Evolutionary conservation across 2,888 invertebrate genomes (phyloP).

Genomic region (Rosalia funebris): DNA sequence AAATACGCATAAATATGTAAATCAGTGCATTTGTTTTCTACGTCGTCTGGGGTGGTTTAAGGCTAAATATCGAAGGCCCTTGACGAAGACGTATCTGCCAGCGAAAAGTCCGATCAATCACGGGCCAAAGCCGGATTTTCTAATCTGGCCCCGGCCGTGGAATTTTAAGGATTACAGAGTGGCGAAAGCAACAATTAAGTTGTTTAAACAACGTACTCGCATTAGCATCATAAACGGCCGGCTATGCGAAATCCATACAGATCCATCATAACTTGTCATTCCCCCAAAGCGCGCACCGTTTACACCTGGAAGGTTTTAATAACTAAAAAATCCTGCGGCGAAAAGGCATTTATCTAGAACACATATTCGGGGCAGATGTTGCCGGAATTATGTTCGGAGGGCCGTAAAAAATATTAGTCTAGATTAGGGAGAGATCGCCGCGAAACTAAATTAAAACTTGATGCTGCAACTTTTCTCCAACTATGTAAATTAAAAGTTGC

Average conservation of each 20-base stretch:
- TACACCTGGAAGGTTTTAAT: constrained; percentile 42
- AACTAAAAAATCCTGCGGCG: constrained; percentile 56
- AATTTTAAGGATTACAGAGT: constrained; percentile 42
- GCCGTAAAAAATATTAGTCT: constrained; percentile 50
- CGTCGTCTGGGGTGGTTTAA: constrained; percentile 29
- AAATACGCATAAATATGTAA: constrained; percentile 43
- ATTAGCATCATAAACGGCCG: constrained; percentile 57
- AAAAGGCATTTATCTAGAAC: constrained; percentile 56
- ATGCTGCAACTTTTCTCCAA: constrained; percentile 46
- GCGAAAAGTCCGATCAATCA: constrained; percentile 41
- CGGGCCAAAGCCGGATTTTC: constrained; percentile 29
- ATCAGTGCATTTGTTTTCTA: constrained; percentile 33
- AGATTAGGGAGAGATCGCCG: constrained; percentile 48
- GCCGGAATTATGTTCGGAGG: constrained; percentile 49
- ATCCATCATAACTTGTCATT: constrained; percentile 62
- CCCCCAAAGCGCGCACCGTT: constrained; percentile 32
- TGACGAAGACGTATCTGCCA: constrained; percentile 48
- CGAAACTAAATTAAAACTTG: constrained; percentile 53
- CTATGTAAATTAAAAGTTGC: constrained; percentile 49
- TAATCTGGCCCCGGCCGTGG: constrained; percentile 28
- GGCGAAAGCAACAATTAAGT: constrained; percentile 61
- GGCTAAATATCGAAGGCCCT: constrained; percentile 37
- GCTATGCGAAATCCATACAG: constrained; percentile 46
- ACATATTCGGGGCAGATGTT: constrained; percentile 57
- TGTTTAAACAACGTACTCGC: constrained; percentile 62